These are phyloP conservation scores for Dryomyza anilis DNA, from an alignment of 2,888 invertebrate genomes.

Conservation along the genomic window DNA sequence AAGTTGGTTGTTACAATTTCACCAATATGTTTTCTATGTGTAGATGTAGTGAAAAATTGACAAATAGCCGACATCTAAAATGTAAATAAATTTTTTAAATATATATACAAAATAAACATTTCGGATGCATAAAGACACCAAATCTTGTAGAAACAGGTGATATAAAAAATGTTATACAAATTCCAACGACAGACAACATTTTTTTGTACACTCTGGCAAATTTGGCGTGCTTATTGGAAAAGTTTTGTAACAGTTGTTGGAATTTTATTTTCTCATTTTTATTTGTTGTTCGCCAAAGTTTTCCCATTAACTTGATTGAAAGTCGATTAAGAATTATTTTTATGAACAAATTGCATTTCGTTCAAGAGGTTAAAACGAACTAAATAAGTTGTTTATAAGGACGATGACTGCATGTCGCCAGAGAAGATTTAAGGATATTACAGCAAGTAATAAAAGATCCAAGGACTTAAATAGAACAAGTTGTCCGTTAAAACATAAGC, in stretches of 20 bases:
- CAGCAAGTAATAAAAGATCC: neutral
- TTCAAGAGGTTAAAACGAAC: neutral
- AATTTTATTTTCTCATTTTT: neutral
- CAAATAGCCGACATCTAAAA: too few relatives aligned
- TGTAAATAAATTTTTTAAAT: too few relatives aligned
- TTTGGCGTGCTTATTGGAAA: neutral
- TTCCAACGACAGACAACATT: too few relatives aligned
- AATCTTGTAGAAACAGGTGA: too few relatives aligned
- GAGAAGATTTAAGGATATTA: neutral
- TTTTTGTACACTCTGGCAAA: too few relatives aligned
- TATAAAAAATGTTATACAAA: too few relatives aligned
- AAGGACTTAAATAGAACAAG: neutral
- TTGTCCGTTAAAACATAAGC: neutral
- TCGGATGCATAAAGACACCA: too few relatives aligned
- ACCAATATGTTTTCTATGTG: too few relatives aligned
- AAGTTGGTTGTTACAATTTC: too few relatives aligned
- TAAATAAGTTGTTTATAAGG: neutral
- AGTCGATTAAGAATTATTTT: constrained; percentile 15
- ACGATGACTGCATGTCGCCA: neutral
- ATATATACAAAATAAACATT: too few relatives aligned
- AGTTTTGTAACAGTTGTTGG: neutral
- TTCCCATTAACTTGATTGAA: neutral
- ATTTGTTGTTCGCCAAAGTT: neutral
- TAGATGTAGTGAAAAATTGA: too few relatives aligned
- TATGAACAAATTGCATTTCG: neutral